Base-by-base conservation (phyloP, 2,888 invertebrate species). In the Idaea aversata region DNA sequence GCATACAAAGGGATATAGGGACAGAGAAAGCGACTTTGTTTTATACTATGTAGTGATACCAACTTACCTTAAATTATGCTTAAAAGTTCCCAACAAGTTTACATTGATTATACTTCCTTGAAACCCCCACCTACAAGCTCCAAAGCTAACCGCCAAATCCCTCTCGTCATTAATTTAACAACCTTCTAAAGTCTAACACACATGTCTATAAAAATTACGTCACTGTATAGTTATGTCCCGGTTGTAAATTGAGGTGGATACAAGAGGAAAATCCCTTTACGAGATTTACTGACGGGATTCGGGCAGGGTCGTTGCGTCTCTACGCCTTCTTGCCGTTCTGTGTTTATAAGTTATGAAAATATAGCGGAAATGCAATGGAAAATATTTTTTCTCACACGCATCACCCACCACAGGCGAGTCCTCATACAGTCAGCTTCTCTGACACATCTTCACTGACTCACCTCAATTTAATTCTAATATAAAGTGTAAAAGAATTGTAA, bases 211-310 rank as follows among this genome's bases (percentile, higher is more conserved):
- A 71, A 75, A 77, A 76, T 75, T 77, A 75, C 75, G 47, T 47
- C 47, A 74, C 75, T 67, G 75, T 81, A 79, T 80, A 75, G 78
- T 70, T 72, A 79, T 85, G 80, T 83, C 83, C 87, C 71, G 87
- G 86, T 80, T 83, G 87, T 90, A 89, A 91, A 90, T 91, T 86
- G 89, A 79, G 77, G 80, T 75, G 83, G 86, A 85, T 87, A 90
- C 88, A 89, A 86, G 84, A 83, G 77, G 85, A 78, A 85, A 90
- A 90, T 89, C 88, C 88, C 87, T 88, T 88, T 88, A 87, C 83
- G 84, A 91, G 90, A 91, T 91, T 91, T 91, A 91, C 89, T 77
- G 86, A 75, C 80, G 85, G 87, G 85, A 88, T 89, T 85, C 84
- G 68, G 10, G 78, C 75, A 75, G 75, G 80, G 82, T 82, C 82